These are phyloP conservation scores for Phyllotis vaccarum DNA, from an alignment of 2,797 vertebrate genomes.

Conservation along the genomic window DNA sequence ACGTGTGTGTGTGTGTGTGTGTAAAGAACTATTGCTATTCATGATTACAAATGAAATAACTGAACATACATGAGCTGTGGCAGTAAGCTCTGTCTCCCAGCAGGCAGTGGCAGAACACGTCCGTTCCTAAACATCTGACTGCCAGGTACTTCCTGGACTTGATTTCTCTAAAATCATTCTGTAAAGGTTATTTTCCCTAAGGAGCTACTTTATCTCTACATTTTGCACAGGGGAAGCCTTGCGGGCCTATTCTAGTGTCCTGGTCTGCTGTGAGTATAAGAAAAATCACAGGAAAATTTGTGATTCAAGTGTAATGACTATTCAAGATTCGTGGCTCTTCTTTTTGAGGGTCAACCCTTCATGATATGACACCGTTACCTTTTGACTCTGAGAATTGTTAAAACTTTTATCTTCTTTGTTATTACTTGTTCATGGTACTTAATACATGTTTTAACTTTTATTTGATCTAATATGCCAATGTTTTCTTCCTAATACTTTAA, in stretches of 20 bases:
- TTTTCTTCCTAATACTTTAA: background rate
- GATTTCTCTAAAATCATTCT: background rate
- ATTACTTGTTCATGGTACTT: background rate
- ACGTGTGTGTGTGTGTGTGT: too few relatives aligned
- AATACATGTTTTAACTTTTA: background rate
- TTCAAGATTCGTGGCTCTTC: background rate
- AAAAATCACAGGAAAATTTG: background rate
- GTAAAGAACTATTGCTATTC: background rate
- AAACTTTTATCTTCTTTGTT: slow-evolving; percentile 18
- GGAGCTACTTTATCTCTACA: slow-evolving; percentile 2
- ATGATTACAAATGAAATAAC: too few relatives aligned
- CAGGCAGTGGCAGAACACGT: too few relatives aligned
- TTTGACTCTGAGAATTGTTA: background rate
- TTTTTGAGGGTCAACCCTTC: background rate
- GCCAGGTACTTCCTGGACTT: background rate
- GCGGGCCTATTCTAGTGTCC: background rate
- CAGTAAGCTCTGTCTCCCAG: background rate
- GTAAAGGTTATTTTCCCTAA: background rate
- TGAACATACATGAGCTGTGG: background rate
- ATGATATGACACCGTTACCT: background rate
- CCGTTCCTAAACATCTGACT: background rate
- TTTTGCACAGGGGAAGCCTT: background rate
- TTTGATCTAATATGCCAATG: background rate
- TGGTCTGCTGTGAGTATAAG: background rate
- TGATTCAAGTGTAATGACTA: background rate